These are phyloP conservation scores for Scaptomyza caliginosa DNA, from an alignment of 2,888 invertebrate species.

Conservation along the genomic window DNA sequence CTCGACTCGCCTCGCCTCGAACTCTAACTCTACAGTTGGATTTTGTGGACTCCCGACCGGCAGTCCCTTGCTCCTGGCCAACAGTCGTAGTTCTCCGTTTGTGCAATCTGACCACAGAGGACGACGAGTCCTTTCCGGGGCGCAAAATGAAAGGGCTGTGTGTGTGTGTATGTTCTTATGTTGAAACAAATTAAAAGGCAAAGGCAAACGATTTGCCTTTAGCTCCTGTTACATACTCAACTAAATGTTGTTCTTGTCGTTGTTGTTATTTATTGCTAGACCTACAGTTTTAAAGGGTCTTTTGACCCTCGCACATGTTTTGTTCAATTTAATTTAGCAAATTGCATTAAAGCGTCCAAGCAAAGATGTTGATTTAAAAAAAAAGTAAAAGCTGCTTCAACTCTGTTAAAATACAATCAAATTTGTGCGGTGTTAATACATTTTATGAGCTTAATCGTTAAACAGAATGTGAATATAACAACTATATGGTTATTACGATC, in stretches of 20 bases:
- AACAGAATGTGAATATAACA: no score
- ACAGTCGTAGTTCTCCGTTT: constrained; percentile 22
- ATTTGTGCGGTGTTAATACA: background rate
- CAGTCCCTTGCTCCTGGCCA: background rate
- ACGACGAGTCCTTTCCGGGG: constrained; percentile 31
- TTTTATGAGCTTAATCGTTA: no score
- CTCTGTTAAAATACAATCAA: background rate
- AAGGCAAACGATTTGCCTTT: constrained; percentile 40
- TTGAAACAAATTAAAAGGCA: constrained; percentile 47
- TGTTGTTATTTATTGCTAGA: constrained; percentile 34
- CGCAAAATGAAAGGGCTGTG: constrained; percentile 43
- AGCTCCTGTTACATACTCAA: constrained; percentile 13
- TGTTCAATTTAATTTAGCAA: constrained; percentile 30
- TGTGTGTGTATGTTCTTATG: background rate
- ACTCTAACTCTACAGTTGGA: constrained; percentile 4
- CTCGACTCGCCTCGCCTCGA: constrained; percentile 4
- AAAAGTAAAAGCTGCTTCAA: background rate
- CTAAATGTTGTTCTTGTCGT: background rate
- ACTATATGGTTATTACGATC: no score
- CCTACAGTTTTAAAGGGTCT: constrained; percentile 23
- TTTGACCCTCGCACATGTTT: constrained; percentile 22
- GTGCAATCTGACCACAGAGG: constrained; percentile 45
- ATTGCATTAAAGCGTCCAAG: constrained; percentile 16
- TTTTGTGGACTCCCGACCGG: constrained; percentile 11
- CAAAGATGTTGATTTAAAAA: background rate